Base-by-base conservation (phyloP, 2,888 invertebrate genomes). In the Gastracanthus pulcherrimus region DNA sequence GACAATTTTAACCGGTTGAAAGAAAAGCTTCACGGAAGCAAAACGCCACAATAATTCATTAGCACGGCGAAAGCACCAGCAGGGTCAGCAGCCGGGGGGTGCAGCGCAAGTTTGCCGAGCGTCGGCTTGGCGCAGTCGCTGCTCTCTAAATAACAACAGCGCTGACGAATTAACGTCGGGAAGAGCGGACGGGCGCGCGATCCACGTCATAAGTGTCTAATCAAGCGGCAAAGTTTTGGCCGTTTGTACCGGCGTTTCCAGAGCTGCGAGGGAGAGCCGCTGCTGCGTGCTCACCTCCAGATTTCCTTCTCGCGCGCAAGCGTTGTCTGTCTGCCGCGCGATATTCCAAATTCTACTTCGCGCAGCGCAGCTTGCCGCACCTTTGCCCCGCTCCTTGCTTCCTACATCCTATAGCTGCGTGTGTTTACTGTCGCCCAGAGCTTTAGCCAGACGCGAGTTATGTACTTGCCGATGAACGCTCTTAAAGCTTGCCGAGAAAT, bases 151-250 rank as follows among this genome's bases (percentile, higher is more conserved):
- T 72, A 78, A 62, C 66, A 64, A 34, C n/a, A 55, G 36, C 58
- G 29, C 13, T 19, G 16, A 34, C 16, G 38, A 79, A 79, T 74
- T 11, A 76, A 66, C 45, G 66, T 64, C 62, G 11, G 16, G 29
- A n/a, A 34, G 38, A 23, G 11, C 69, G 60, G 55, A 51, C 71
- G 69, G 34, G 66, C 71, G 55, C 13, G 74, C 58, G 7, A 72
- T 71, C 55, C 75, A 72, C 74, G 75, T 78, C 82, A 80, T 76
- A 83, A 79, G 80, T 80, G 72, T 78, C 78, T 81, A 83, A 78
- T 78, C 67, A 79, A 74, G 74, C 41, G 55, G 67, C 62, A 82
- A 82, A 80, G 62, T 82, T 82, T 76, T 48, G 70, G n/a, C n/a
- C 45, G 6, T 55, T 64, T 23, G 34, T n/a, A n/a, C 75, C 29